Evolutionary conservation across 2,888 invertebrate species (phyloP), one percentile per base, ranked within the genome.

Genomic region (Myathropa florea): DNA sequence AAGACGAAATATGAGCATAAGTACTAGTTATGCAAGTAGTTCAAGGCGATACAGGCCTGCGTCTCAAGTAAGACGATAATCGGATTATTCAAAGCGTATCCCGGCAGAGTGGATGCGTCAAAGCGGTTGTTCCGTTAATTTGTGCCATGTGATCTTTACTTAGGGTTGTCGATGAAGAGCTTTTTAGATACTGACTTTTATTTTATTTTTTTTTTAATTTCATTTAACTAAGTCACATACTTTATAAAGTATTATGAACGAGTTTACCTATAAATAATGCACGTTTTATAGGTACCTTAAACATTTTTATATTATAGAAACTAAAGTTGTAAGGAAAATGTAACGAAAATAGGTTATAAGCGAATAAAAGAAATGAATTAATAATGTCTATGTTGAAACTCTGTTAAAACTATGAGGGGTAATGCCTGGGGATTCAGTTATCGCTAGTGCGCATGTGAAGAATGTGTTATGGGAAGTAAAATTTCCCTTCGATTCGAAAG

Each of bases 11-110:
- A 90, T 89, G 57, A 89, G 90, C 39, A 90, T 90, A 61, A 91
- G 90, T 21, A 90, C 91, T 63, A 92, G 91, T 61, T 89, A 91
- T 12, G 90, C 89, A 73, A 88, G 90, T 21, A 89, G 90, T 59
- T 67, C 39, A 83, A 89, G 76, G 23, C 72, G 79, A 36, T 84
- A 67, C 57, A 81, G 86, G 1, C 65, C 83, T 23, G 72, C 88
- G 2, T 78, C 88, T 10, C 89, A 87, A 72, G 61, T 77, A 0
- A 75, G 64, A 33, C 70, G 72, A 57, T 63, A 79, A 72, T 36
- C 24, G 9, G n/a, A 14, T 39, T 57, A 18, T 7, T 39, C n/a
- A 39, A n/a, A 4, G 39, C 14, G 39, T 14, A 10, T 36, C 36
- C n/a, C 55, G n/a, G 26, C n/a, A 28, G 57, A 18, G 28, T 55